phyloP scores from a whole-genome alignment of 2,888 invertebrate species.

The Camponotus fellah region DNA sequence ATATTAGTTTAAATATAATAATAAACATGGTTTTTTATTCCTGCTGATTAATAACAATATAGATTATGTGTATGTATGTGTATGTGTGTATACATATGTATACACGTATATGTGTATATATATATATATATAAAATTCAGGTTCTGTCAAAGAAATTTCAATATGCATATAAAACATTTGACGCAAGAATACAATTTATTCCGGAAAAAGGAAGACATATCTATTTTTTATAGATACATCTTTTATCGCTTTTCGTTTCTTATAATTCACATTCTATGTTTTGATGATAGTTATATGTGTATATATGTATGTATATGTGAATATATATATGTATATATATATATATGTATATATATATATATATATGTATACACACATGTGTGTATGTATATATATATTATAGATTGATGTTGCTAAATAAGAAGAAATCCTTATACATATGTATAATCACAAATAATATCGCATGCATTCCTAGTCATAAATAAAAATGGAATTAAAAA shows the following conservation, averaged over 20 bases:
- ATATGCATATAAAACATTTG: neutral
- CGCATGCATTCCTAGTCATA: slow-evolving; percentile 1
- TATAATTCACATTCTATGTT: neutral
- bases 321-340: neutral
- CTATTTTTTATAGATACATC: neutral
- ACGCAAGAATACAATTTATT: neutral
- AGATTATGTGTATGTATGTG: slow-evolving; percentile 48
- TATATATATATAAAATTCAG: neutral
- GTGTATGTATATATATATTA: slow-evolving; percentile 23
- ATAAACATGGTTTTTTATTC: slow-evolving; percentile 65
- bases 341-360: neutral
- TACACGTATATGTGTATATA: neutral
- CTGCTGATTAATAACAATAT: slow-evolving; percentile 66
- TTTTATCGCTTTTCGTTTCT: slow-evolving; percentile 5
- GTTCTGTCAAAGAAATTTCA: neutral
- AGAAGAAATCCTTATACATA: slow-evolving; percentile 63
- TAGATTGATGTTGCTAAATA: slow-evolving; percentile 75
- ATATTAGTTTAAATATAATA: slow-evolving; percentile 67
- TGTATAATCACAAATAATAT: neutral
- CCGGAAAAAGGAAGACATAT: neutral
- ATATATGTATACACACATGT: neutral
- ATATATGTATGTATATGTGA: neutral
- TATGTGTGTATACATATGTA: slow-evolving; percentile 4
- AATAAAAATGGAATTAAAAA: slow-evolving; percentile 20
- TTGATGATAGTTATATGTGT: neutral